phyloP scores from a whole-genome alignment of 2,888 invertebrate genomes.

The Andrena praecox region DNA sequence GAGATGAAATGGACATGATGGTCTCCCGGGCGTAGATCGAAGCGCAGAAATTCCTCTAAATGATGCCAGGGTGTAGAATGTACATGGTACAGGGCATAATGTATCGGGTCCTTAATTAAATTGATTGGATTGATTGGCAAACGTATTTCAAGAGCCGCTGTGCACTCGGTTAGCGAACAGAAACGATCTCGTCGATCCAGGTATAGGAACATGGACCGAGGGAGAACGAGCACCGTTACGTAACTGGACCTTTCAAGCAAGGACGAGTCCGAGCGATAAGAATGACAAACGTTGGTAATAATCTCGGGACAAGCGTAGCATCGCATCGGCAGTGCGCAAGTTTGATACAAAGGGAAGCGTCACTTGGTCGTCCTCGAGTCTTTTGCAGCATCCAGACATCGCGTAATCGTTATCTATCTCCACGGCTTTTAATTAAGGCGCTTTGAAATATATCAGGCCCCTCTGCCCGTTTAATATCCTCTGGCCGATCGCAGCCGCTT shows the following conservation, averaged over 20 bases:
- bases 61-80: slow-evolving; percentile 21
- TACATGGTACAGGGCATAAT: slow-evolving; percentile 25
- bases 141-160: slow-evolving; percentile 33
- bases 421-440: too few relatives aligned
- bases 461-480: too few relatives aligned
- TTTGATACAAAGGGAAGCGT: too few relatives aligned
- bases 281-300: background rate
- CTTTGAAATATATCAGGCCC: too few relatives aligned
- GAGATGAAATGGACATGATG: background rate
- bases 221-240: background rate
- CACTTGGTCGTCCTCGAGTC: too few relatives aligned
- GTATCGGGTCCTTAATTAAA: slow-evolving; percentile 50
- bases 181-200: background rate
- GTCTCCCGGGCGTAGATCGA: slow-evolving; percentile 20
- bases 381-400: too few relatives aligned
- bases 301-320: too few relatives aligned
- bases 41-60: slow-evolving; percentile 32
- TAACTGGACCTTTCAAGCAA: background rate
- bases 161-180: background rate
- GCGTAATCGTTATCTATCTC: too few relatives aligned
- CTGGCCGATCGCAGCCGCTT: too few relatives aligned
- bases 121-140: slow-evolving; percentile 41
- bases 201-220: slow-evolving; percentile 7
- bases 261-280: background rate
- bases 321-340: too few relatives aligned